Percentiles rank a stretch among this genome's conserved stretches.
Evolutionary conservation across 2,888 invertebrate genomes (phyloP).

Genomic region (Bugulina stolonifera): DNA sequence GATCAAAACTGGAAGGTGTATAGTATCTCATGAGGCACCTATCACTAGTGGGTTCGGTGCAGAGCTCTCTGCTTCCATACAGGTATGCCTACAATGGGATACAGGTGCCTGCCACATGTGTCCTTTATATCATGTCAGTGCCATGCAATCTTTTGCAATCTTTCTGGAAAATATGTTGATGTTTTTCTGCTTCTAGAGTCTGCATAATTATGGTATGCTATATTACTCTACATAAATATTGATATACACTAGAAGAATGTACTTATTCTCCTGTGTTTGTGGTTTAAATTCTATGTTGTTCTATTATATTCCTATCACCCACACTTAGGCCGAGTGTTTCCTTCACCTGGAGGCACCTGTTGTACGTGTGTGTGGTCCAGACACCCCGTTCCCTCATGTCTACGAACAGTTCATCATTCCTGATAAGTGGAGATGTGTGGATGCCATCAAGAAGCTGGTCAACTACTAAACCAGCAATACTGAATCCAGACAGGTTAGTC

Average conservation of each 20-base stretch:
- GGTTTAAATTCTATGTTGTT: no score
- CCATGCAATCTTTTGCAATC: no score
- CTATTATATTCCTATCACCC: no score
- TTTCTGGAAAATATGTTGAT: no score
- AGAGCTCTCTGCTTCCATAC: constrained; percentile 86
- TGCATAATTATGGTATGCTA: no score
- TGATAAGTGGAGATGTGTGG: constrained; percentile 82
- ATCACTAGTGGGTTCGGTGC: constrained; percentile 90
- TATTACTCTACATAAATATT: no score
- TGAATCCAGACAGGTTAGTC: no score
- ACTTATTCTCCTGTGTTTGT: no score
- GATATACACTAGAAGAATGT: no score
- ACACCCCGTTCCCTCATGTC: constrained; percentile 94
- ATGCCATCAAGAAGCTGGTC: constrained; percentile 70
- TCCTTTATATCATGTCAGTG: no score
- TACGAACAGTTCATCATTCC: constrained; percentile 95
- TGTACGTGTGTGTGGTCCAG: constrained; percentile 83
- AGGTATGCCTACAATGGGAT: constrained; percentile 68
- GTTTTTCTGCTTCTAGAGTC: no score
- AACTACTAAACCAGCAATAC: constrained; percentile 61
- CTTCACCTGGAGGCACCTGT: constrained; percentile 89
- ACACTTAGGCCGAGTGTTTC: constrained; percentile 77
- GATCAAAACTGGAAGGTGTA: constrained; percentile 82
- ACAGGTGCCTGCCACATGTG: no score
- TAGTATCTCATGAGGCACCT: constrained; percentile 94